Evolutionary conservation across 2,888 invertebrate genomes (phyloP).

Genomic region (Andrena minutula): DNA sequence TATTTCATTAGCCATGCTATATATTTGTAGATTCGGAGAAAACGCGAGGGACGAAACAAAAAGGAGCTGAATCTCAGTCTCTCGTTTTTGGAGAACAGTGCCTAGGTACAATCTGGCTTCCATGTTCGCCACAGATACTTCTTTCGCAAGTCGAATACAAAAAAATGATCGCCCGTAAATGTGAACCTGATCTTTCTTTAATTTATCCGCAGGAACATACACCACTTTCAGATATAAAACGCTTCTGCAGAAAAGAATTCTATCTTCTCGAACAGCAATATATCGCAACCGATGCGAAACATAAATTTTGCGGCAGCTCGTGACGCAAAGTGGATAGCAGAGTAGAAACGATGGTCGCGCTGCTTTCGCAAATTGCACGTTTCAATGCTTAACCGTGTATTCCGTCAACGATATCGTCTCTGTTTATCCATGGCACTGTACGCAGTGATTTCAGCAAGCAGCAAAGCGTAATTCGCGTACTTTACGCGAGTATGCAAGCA

Average conservation of each 20-base stretch:
- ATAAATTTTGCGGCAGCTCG: neutral
- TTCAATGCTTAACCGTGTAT: neutral
- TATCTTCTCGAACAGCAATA: neutral
- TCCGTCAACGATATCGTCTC: conserved; percentile 23
- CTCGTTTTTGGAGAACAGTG: no score
- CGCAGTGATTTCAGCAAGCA: conserved; percentile 28
- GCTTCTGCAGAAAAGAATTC: neutral
- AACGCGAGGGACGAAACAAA: no score
- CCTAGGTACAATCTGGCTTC: no score
- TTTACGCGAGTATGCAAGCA: conserved; percentile 11
- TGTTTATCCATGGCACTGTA: conserved; percentile 26
- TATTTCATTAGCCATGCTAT: no score
- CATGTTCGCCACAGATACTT: no score
- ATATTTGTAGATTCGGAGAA: no score
- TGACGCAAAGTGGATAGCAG: neutral
- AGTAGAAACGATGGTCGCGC: neutral
- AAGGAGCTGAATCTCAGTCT: no score
- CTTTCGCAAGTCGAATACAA: no score
- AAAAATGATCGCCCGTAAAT: no score
- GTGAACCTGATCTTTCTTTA: neutral
- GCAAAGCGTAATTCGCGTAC: conserved; percentile 38
- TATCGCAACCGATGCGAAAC: neutral
- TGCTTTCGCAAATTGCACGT: conserved; percentile 2
- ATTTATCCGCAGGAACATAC: neutral
- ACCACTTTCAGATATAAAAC: neutral